Evolutionary conservation across 2,113 vertebrate genomes (phyloP).

Genomic region (Bufo gargarizans): DNA sequence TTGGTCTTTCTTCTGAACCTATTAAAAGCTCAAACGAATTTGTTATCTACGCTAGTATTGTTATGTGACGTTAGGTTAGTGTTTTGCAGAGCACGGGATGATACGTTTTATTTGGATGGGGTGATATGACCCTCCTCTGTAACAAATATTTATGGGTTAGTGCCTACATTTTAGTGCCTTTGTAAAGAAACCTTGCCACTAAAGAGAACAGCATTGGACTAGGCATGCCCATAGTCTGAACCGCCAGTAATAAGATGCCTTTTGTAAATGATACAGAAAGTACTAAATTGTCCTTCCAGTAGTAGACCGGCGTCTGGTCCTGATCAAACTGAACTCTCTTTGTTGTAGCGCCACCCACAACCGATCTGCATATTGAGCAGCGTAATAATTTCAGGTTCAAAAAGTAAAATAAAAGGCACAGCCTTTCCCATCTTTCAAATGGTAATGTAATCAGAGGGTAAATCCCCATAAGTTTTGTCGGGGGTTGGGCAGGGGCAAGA

Average conservation of each 20-base stretch:
- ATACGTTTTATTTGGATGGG: neutral
- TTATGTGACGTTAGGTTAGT: neutral
- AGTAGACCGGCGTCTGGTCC: neutral
- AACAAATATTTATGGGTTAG: too few relatives aligned
- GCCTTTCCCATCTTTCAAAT: conserved; percentile 23
- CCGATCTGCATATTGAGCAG: neutral
- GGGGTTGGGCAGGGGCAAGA: neutral
- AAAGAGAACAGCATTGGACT: neutral
- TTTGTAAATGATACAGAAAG: conserved; percentile 1
- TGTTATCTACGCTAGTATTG: neutral
- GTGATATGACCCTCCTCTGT: too few relatives aligned
- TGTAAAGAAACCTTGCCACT: too few relatives aligned
- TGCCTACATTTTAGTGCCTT: too few relatives aligned
- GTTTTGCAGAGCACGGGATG: neutral
- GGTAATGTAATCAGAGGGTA: conserved; percentile 15
- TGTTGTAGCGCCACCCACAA: neutral
- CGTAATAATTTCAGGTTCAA: conserved; percentile 27
- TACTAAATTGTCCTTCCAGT: neutral
- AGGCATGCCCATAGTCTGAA: neutral
- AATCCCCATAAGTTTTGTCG: conserved; percentile 3
- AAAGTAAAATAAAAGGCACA: conserved; percentile 22
- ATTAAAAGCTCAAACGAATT: neutral
- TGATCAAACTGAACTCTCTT: neutral
- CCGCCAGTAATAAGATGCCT: neutral
- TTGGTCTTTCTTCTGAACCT: neutral